Evolutionary conservation across 1,140 invertebrate genomes (phyloP).

Genomic region (Anoplophora glabripennis): DNA sequence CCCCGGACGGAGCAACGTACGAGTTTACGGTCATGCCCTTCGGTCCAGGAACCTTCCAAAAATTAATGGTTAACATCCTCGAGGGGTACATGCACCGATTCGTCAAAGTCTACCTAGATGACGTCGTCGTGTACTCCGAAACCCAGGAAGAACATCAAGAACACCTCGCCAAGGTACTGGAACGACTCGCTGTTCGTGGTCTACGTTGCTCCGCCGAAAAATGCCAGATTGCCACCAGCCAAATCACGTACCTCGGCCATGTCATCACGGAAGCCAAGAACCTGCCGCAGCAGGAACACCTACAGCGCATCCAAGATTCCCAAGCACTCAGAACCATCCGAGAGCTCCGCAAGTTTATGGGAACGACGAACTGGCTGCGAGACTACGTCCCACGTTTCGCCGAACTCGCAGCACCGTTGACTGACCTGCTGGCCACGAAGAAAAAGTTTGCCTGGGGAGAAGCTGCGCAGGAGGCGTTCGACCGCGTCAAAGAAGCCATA

Average conservation of each 20-base stretch:
- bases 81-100: too few relatives aligned
- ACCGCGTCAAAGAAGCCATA: constrained; percentile 36
- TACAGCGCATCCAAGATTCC: background rate
- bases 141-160: background rate
- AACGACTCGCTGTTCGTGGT: constrained; percentile 1
- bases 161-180: constrained; percentile 6
- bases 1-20: background rate
- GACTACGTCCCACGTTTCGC: constrained; percentile 34
- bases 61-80: too few relatives aligned
- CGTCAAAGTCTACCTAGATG: constrained; percentile 6
- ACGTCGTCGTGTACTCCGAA: constrained; percentile 9
- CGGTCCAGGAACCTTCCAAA: too few relatives aligned
- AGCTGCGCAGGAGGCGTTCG: constrained; percentile 24
- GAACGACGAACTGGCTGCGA: constrained; percentile 32
- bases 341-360: constrained; percentile 31
- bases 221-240: background rate
- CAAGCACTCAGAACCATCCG: background rate
- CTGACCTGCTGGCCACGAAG: constrained; percentile 23
- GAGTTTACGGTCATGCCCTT: too few relatives aligned
- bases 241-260: constrained; percentile 13
- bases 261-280: background rate
- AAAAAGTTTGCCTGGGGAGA: constrained; percentile 1
- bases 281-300: constrained; percentile 9
- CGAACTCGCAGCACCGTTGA: constrained; percentile 19
- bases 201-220: constrained; percentile 9